Evolutionary conservation across 2,888 invertebrate species (phyloP), one percentile per base, ranked within the genome.

Genomic region (Criorhina ranunculi): DNA sequence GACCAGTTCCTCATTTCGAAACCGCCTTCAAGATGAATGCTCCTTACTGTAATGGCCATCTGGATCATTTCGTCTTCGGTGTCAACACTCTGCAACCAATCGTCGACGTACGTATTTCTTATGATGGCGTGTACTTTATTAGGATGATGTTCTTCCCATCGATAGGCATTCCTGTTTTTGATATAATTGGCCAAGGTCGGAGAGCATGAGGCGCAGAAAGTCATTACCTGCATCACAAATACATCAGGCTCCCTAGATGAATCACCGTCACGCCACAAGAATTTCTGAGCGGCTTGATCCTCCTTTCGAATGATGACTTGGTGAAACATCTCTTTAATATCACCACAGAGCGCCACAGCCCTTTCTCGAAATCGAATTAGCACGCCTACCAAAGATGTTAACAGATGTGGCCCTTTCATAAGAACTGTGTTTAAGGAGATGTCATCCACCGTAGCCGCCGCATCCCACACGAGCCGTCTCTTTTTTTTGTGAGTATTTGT

Each of bases 141-240:
- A 0, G 35, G 40, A 2, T 55, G 33, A 9, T 64, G 5, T 69
- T 46, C 5, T 35, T 69, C 46, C 24, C 57, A 82, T 1, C 59
- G 70, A 1, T 8, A 31, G 2, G 35, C 62, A 44, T 83, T 78
- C 62, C n/a, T 60, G 15, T 72, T 78, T 31, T 66, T 77, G 11
- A 83, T 60, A 8, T 75, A 76, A 24, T 79, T 82, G 5, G 76
- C 76, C 8, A 83, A 49, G 8, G 76, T 40, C 4, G 78, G 75
- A 4, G 24, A 60, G 6, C 59, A 60, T 5, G 59, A 60, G 12
- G 59, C 42, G 19, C 87, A 73, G 11, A 86, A 82, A 0, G 86
- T 82, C 81, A 86, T 86, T 0, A 86, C 86, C 1, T 62, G 57
- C 86, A 87, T 86, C 5, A 42, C 69, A 37, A 83, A 87, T 0